Base-by-base conservation (phyloP, 2,797 vertebrate species). In the Graptemys geographica region DNA sequence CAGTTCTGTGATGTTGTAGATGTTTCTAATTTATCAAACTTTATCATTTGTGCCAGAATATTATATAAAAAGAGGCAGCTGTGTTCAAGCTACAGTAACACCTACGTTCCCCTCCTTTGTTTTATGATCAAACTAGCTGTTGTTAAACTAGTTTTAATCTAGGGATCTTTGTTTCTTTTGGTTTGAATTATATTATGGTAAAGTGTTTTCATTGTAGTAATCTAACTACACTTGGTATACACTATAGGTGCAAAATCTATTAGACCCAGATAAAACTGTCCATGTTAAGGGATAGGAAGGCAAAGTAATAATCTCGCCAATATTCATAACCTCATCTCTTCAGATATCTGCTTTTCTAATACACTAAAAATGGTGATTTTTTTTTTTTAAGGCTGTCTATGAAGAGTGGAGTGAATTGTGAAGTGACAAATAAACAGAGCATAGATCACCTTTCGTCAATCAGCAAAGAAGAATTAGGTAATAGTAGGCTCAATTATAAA, bases 171-270 rank as follows among this genome's bases (percentile, higher is more conserved):
- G 92, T 90, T 91, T 83, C 86, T 95, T 56, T 21, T 57, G 27
- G 6, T 91, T 92, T 83, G 81, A 92, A 72, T 19, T 79, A 52
- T 79, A 57, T 95, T 87, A 87, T 31, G 81, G 85, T n/a, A 81
- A 79, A 86, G 85, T 94, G 84, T 0, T 1, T 86, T 89, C 85
- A 76, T 28, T 8, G 49, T 84, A 65, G 76, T 1, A 1, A 81
- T 92, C 81, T 94, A 88, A 74, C 72, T 96, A 92, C 83, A 86
- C 91, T 89, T 86, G 89, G 94, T 84, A 89, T 86, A 12, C 1
- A 25, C 86, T 56, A 89, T 95, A 96, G 95, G 94, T 97, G 93
- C 96, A 94, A 93, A 91, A 96, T 94, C 93, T 96, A 91, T 76
- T 97, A 95, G 93, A 65, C 87, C 95, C 88, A 82, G 6, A 89